These are phyloP conservation scores for Apis florea DNA, from an alignment of 1,140 invertebrate genomes.

Conservation along the genomic window DNA sequence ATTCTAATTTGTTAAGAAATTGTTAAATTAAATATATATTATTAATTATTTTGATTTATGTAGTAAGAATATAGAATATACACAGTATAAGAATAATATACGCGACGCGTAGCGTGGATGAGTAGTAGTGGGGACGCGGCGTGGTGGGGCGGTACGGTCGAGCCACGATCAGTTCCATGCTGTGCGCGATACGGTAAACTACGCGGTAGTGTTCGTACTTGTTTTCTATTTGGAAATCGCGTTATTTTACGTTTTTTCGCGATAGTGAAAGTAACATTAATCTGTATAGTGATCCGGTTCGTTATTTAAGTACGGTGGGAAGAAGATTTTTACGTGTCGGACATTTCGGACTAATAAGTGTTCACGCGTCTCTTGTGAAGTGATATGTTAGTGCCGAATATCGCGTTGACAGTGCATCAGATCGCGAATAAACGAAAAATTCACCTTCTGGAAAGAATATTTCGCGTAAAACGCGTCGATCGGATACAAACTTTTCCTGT, in stretches of 20 bases:
- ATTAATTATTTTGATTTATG: not conserved
- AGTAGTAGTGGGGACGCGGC: constrained; percentile 45
- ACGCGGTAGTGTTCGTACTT: not conserved
- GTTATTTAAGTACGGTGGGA: not conserved
- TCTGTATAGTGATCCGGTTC: not conserved
- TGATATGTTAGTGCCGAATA: constrained; percentile 6
- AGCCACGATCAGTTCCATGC: constrained; percentile 70
- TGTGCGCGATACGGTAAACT: constrained; percentile 55
- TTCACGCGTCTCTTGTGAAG: not conserved
- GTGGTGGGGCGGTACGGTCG: constrained; percentile 43
- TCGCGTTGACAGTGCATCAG: not conserved
- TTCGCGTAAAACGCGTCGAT: not conserved
- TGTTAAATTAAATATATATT: not conserved
- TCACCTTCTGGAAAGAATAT: not conserved
- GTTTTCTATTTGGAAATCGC: not conserved
- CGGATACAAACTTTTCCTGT: not conserved
- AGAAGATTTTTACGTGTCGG: not conserved
- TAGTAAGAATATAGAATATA: too few species aligned
- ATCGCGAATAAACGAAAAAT: not conserved
- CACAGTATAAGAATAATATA: constrained; percentile 8
- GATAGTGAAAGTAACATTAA: not conserved
- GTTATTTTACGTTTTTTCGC: not conserved
- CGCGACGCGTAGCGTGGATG: constrained; percentile 9
- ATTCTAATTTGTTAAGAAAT: rapidly evolving
- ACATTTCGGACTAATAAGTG: constrained; percentile 18